Conservation (phyloP, 2,113 vertebrate genomes). For the Mixornis gularis region DNA sequence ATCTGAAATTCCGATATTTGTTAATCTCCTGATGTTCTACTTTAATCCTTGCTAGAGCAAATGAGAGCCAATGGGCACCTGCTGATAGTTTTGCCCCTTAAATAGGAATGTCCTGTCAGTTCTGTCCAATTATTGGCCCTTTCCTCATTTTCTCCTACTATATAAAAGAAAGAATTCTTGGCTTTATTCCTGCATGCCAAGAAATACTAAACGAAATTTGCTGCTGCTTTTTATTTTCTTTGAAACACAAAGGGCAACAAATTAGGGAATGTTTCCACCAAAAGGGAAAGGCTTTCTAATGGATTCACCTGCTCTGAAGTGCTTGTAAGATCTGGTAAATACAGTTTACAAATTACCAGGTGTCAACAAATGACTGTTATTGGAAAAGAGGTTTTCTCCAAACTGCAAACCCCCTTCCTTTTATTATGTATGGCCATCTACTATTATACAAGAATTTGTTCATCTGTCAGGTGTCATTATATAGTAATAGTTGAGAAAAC, state of each 20-base stretch:
- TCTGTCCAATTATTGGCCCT: neutral
- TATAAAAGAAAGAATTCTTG: neutral
- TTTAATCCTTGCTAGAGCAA: neutral
- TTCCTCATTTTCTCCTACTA: neutral
- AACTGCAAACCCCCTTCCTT: neutral
- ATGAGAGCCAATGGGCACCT: neutral
- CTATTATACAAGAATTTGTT: neutral
- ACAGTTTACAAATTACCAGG: conserved; percentile 1
- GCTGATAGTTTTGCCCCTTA: neutral
- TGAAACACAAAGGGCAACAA: neutral
- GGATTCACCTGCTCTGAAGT: neutral
- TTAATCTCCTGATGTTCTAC: neutral
- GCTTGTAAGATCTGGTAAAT: neutral
- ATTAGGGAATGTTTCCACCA: neutral
- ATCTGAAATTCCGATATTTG: neutral
- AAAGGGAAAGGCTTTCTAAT: neutral
- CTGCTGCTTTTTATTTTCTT: neutral
- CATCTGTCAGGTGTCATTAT: neutral
- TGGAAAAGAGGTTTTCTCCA: neutral
- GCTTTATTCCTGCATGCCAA: neutral
- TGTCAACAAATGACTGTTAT: neutral
- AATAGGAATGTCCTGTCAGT: neutral
- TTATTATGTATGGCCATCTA: neutral
- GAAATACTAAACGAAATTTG: neutral
- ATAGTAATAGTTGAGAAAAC: neutral